Evolutionary conservation across 2,113 vertebrate genomes (phyloP).

Genomic region (Haemorhous mexicanus): DNA sequence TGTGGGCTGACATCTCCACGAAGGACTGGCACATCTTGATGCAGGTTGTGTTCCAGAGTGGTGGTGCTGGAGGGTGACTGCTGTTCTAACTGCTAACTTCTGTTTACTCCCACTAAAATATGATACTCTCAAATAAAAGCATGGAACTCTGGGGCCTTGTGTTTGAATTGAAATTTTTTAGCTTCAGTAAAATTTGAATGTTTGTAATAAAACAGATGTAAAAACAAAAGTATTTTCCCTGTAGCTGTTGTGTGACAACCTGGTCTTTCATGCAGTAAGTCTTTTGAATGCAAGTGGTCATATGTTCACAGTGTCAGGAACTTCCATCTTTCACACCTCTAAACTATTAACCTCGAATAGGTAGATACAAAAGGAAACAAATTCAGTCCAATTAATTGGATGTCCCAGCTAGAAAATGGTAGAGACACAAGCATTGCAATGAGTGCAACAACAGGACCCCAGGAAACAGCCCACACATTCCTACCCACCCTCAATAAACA

Average conservation of each 20-base stretch:
- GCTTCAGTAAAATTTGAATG: neutral
- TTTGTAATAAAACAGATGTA: neutral
- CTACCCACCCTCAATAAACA: neutral
- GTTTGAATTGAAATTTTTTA: neutral
- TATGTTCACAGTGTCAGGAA: neutral
- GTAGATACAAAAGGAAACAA: neutral
- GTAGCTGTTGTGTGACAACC: neutral
- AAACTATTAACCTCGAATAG: neutral
- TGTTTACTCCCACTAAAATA: neutral
- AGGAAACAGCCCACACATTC: neutral
- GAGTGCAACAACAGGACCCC: neutral
- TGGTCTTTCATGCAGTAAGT: neutral
- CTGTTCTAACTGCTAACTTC: neutral
- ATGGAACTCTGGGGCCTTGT: neutral
- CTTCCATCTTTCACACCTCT: neutral
- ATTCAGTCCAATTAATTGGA: neutral
- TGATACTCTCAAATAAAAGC: neutral
- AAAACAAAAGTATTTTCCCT: neutral
- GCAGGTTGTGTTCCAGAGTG: neutral
- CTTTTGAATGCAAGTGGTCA: neutral
- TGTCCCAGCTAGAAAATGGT: neutral
- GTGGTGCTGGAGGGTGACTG: neutral
- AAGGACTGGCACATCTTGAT: neutral
- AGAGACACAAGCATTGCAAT: neutral
- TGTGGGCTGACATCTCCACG: neutral